These are phyloP conservation scores for Dolomedes plantarius DNA, from an alignment of 2,888 invertebrate genomes.

Conservation along the genomic window DNA sequence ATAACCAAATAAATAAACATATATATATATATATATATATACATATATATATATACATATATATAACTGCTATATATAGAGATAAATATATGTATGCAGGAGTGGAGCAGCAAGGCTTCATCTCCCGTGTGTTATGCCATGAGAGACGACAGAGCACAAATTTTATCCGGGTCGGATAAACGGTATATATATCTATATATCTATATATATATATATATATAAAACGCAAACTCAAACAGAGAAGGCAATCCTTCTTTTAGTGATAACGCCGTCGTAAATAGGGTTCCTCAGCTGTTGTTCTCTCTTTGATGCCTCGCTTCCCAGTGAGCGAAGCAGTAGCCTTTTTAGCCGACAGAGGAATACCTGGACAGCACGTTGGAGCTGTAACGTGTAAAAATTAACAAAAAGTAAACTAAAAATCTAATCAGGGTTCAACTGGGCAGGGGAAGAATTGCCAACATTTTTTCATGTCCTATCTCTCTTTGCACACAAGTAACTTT, in stretches of 20 bases:
- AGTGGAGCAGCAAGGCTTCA: not conserved
- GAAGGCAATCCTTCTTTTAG: constrained; percentile 36
- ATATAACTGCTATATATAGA: too few relatives aligned
- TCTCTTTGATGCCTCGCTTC: constrained; percentile 35
- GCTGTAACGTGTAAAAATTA: constrained; percentile 12
- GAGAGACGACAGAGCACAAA: not conserved
- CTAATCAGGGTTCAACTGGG: constrained; percentile 54
- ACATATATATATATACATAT: not conserved
- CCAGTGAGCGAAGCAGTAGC: constrained; percentile 35
- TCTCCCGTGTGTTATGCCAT: constrained; percentile 7
- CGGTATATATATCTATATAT: constrained; percentile 29
- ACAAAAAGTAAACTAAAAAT: not conserved
- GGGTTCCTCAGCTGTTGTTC: constrained; percentile 58
- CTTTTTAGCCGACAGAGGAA: constrained; percentile 64
- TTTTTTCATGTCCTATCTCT: constrained; percentile 70
- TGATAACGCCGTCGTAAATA: constrained; percentile 52
- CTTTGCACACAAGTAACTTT: constrained; percentile 70
- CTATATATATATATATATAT: constrained; percentile 51
- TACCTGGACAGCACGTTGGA: constrained; percentile 33
- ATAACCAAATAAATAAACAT: not conserved
- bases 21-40: not conserved
- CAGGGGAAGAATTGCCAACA: constrained; percentile 57
- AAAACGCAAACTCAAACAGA: constrained; percentile 19
- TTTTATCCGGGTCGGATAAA: constrained; percentile 21
- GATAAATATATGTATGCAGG: too few relatives aligned